Evolutionary conservation across 2,888 invertebrate species (phyloP).

Genomic region (Oscheius onirici): DNA sequence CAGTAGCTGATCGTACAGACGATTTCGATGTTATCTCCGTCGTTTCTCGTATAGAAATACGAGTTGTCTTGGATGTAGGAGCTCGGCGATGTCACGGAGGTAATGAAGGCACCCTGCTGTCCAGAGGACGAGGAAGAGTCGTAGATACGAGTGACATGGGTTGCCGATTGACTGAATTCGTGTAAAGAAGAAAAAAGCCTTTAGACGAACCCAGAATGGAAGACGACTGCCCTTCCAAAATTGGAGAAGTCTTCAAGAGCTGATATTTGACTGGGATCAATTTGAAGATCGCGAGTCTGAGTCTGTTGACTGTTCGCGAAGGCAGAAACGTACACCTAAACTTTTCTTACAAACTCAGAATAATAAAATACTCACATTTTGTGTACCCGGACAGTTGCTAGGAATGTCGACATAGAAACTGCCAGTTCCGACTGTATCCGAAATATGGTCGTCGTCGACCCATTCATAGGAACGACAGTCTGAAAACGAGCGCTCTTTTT

Average conservation of each 20-base stretch:
- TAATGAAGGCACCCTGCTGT: conserved; percentile 44
- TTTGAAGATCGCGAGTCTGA: not conserved
- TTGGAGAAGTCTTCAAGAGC: not conserved
- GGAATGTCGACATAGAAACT: conserved; percentile 49
- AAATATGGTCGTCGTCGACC: conserved; percentile 48
- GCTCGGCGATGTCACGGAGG: conserved; percentile 42
- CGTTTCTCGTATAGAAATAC: conserved; percentile 45
- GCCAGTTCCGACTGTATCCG: conserved; percentile 36
- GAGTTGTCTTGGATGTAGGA: conserved; percentile 34
- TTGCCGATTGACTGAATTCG: conserved; percentile 41
- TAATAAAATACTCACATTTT: conserved; percentile 24
- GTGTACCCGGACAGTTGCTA: conserved; percentile 33
- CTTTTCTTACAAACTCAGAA: no score
- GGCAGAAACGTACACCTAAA: not conserved
- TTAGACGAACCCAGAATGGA: conserved; percentile 3
- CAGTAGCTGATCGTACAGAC: not conserved
- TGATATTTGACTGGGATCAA: conserved; percentile 4
- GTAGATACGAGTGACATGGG: conserved; percentile 45
- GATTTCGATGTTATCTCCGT: conserved; percentile 39
- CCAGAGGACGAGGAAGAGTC: conserved; percentile 31
- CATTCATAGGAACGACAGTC: conserved; percentile 45
- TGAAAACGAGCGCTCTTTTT: no score
- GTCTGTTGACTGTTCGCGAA: not conserved
- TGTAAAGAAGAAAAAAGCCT: not conserved
- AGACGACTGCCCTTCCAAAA: conserved; percentile 20